A percentile compares a stretch with the other conserved stretches of the same genome.
Evolutionary conservation across 2,797 vertebrate genomes (phyloP).

Genomic region (Echiichthys vipera): DNA sequence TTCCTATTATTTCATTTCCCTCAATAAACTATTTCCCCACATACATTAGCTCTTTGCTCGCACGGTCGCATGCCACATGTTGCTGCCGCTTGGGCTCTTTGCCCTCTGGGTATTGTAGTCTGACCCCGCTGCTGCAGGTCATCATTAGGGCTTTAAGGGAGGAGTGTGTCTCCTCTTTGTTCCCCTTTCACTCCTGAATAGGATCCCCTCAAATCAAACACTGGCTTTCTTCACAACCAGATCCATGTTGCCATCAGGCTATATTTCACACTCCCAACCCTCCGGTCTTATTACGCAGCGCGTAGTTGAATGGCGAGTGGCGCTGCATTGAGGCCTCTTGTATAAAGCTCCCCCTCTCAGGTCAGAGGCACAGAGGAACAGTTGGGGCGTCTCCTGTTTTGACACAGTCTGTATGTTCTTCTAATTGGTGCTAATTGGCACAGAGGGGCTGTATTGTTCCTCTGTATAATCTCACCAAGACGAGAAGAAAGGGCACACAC

Average conservation of each 20-base stretch:
- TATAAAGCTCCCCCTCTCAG: constrained; percentile 62
- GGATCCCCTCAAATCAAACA: constrained; percentile 74
- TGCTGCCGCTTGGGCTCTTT: constrained; percentile 63
- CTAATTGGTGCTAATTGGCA: constrained; percentile 87
- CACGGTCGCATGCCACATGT: constrained; percentile 71
- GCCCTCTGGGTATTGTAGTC: constrained; percentile 62
- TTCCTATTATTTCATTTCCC: constrained; percentile 20
- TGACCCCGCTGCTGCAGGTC: constrained; percentile 73
- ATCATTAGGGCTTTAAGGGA: constrained; percentile 68
- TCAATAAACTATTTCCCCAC: constrained; percentile 35
- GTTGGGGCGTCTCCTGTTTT: constrained; percentile 83
- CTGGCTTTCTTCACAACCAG: constrained; percentile 65
- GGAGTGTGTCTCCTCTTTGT: constrained; percentile 82
- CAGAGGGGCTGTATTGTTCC: constrained; percentile 85
- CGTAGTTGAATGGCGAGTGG: constrained; percentile 60
- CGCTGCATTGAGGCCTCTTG: constrained; percentile 69
- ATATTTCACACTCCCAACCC: constrained; percentile 40
- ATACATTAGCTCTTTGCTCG: constrained; percentile 23
- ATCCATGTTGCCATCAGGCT: constrained; percentile 65
- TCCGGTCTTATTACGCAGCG: constrained; percentile 56
- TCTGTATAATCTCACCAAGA: constrained; percentile 73
- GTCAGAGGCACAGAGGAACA: constrained; percentile 74
- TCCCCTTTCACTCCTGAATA: constrained; percentile 73
- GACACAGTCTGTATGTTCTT: constrained; percentile 81
- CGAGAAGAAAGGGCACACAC: constrained; percentile 70